Evolutionary conservation across 2,888 invertebrate genomes (phyloP).

Genomic region (Phanerotoma sp.): DNA sequence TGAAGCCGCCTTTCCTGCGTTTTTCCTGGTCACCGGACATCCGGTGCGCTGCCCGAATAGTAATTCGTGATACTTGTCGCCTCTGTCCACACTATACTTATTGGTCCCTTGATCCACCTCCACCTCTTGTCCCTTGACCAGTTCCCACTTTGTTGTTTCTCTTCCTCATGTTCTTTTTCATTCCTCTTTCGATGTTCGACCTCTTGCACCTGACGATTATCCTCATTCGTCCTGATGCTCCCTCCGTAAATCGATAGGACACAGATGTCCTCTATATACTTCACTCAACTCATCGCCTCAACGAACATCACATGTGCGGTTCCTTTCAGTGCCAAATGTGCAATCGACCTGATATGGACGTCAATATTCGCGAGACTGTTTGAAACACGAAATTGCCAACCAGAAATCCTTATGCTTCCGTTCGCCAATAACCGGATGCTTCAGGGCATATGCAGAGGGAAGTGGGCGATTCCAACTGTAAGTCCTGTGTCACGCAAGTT

Average conservation of each 20-base stretch:
- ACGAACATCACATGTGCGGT: not conserved
- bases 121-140: not conserved
- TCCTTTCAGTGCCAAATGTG: constrained; percentile 1
- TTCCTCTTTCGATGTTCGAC: not conserved
- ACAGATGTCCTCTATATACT: constrained; percentile 4
- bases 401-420: constrained; percentile 15
- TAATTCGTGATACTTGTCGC: constrained; percentile 34
- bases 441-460: constrained; percentile 9
- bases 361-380: constrained; percentile 16
- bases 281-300: constrained; percentile 3
- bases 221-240: not conserved
- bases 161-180: not conserved
- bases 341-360: constrained; percentile 20
- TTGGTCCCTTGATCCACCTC: not conserved
- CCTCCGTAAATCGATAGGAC: constrained; percentile 3
- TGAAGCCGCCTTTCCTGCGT: constrained; percentile 24
- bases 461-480: constrained; percentile 15
- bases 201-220: not conserved
- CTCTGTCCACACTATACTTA: not conserved
- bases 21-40: constrained; percentile 43
- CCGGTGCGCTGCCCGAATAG: constrained; percentile 49
- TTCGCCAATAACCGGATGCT: constrained; percentile 22
- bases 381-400: constrained; percentile 17
- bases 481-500: constrained; percentile 19
- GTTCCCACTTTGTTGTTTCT: too few relatives aligned